Percentiles rank a stretch among this genome's conserved stretches.
phyloP scores from a whole-genome alignment of 1,140 invertebrate species.

The Caenorhabditis inopinata region DNA sequence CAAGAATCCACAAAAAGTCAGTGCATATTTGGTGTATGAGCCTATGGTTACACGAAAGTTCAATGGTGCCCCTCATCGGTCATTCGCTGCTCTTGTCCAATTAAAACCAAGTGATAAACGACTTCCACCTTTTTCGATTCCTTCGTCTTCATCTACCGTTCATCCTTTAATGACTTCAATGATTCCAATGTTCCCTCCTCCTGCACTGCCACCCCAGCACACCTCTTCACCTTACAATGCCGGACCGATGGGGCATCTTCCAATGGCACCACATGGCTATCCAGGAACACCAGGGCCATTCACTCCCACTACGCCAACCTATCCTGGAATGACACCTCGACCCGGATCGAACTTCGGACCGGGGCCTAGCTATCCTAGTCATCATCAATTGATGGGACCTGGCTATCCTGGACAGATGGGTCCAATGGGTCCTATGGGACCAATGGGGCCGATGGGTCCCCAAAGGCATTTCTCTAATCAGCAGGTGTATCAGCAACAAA shows the following conservation, averaged over 20 bases:
- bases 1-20: background rate
- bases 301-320: conserved; percentile 5
- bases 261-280: background rate
- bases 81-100: background rate
- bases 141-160: background rate
- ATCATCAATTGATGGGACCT: background rate
- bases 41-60: background rate
- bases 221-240: background rate
- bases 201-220: background rate
- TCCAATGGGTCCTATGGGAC: background rate
- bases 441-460: background rate
- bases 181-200: background rate
- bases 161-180: background rate
- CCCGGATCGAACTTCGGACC: background rate
- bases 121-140: background rate
- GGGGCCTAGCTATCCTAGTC: background rate
- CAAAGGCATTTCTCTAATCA: background rate
- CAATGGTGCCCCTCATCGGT: background rate
- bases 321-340: background rate
- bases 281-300: background rate
- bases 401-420: conserved; percentile 24
- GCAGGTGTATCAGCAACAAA: background rate
- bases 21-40: background rate
- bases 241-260: background rate
- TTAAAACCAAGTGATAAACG: background rate